These are phyloP conservation scores for roundworm (Caenorhabditis elegans) DNA, from an alignment of 1,140 invertebrate species.

Conservation along the genomic window WBcel235 BX284605.5:7870001-7870500, in stretches of 20 bases:
- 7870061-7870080: neutral
- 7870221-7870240: conserved; percentile 15
- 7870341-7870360: neutral
- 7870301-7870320: conserved; percentile 22
- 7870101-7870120: too few species aligned
- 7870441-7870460: neutral
- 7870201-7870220: conserved; percentile 27
- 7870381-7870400: neutral
- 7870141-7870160: too few species aligned
- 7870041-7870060: conserved; percentile 31
- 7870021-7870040: conserved; percentile 33
- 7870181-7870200: too few species aligned
- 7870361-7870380: neutral
- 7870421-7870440: too few species aligned
- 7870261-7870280: conserved; percentile 34
- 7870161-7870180: too few species aligned
- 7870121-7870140: too few species aligned
- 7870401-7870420: too few species aligned
- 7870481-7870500: neutral
- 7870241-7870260: conserved; percentile 14
- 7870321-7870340: conserved; percentile 24
- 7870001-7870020: conserved; percentile 28
- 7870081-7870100: conserved; percentile 24
- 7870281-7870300: neutral
- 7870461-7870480: neutral